phyloP scores from a whole-genome alignment of 2,113 vertebrate genomes.

The Pseudolaguvia tuberculata region DNA sequence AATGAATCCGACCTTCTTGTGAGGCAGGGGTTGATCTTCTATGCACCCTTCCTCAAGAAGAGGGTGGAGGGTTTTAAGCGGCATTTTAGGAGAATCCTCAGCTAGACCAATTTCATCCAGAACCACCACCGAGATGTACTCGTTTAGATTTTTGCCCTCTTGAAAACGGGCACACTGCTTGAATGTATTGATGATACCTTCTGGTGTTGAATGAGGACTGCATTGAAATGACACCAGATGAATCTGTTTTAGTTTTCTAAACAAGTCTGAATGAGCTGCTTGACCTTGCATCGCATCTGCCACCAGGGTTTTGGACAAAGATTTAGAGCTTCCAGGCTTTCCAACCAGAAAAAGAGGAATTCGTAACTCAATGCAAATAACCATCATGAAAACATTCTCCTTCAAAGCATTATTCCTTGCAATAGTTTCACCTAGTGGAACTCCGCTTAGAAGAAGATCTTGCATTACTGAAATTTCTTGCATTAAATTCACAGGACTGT shows the following conservation, averaged over 20 bases:
- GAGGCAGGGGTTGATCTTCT: constrained; percentile 82
- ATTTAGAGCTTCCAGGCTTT: constrained; percentile 97
- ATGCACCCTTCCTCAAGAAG: constrained; percentile 93
- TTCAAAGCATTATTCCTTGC: constrained; percentile 88
- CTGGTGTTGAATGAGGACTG: constrained; percentile 93
- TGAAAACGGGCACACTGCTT: constrained; percentile 93
- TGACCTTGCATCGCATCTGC: constrained; percentile 94
- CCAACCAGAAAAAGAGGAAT: constrained; percentile 95
- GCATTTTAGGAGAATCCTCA: constrained; percentile 95
- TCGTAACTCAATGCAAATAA: constrained; percentile 88
- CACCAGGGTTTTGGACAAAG: constrained; percentile 92
- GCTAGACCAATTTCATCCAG: constrained; percentile 95
- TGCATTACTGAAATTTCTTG: constrained; percentile 79
- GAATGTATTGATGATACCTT: constrained; percentile 93
- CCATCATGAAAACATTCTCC: constrained; percentile 98
- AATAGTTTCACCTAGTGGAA: constrained; percentile 78
- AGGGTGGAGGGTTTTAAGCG: constrained; percentile 90
- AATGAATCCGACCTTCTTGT: constrained; percentile 92
- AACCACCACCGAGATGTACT: constrained; percentile 92
- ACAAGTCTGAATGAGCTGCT: constrained; percentile 80
- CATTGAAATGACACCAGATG: constrained; percentile 96
- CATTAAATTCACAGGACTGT: constrained; percentile 64
- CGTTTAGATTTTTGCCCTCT: constrained; percentile 85
- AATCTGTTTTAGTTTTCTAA: constrained; percentile 83
- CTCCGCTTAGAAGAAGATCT: constrained; percentile 79